phyloP scores from a whole-genome alignment of 2,888 invertebrate genomes.

The Halictus quadricinctus region DNA sequence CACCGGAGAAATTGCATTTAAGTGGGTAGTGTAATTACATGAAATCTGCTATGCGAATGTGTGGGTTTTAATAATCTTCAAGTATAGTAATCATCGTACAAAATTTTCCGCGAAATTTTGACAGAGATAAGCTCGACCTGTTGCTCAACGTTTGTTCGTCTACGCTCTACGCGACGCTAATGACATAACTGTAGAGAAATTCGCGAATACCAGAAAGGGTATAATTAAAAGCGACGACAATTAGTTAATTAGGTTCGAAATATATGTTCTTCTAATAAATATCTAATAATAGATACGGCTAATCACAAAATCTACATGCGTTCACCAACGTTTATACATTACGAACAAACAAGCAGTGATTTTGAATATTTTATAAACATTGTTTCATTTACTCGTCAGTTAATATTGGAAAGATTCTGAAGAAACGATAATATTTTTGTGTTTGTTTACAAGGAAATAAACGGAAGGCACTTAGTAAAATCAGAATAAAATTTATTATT shows the following conservation, averaged over 20 bases:
- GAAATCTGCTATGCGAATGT: neutral
- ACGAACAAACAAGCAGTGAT: neutral
- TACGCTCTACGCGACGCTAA: neutral
- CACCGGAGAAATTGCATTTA: neutral
- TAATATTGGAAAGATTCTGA: neutral
- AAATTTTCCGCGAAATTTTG: conserved; percentile 2
- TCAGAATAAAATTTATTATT: neutral
- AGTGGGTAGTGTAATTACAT: neutral
- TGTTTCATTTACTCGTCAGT: neutral
- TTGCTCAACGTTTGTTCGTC: neutral
- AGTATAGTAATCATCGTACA: neutral
- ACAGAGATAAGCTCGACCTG: conserved; percentile 3
- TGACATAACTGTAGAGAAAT: neutral
- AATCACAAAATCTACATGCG: neutral
- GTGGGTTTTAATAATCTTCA: neutral
- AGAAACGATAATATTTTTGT: neutral
- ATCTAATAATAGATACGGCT: neutral
- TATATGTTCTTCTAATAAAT: neutral
- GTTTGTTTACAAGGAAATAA: neutral
- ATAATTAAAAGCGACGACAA: neutral
- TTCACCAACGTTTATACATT: neutral
- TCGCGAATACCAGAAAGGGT: neutral
- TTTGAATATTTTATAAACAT: neutral
- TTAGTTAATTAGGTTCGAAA: neutral
- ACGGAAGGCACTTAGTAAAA: no score